Evolutionary conservation across 2,888 invertebrate genomes (phyloP).

Genomic region (Ormyrus labotus): DNA sequence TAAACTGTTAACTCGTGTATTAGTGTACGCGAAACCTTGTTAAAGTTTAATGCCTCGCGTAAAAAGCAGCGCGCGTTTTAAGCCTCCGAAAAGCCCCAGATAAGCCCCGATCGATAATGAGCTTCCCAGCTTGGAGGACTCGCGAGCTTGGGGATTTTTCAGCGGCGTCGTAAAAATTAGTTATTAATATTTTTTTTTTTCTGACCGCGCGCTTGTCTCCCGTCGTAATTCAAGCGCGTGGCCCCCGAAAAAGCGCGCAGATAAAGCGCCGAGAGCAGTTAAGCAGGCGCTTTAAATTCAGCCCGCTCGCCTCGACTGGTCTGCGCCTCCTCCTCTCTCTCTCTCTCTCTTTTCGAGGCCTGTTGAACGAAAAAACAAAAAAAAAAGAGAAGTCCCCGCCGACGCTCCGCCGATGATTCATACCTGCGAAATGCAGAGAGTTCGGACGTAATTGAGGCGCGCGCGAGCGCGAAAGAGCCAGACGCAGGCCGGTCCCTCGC

Average conservation of each 20-base stretch:
- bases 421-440: slow-evolving; percentile 34
- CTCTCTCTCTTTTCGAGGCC: neutral
- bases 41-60: too few species aligned
- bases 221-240: slow-evolving; percentile 13
- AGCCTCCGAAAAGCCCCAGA: neutral
- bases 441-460: slow-evolving; percentile 41
- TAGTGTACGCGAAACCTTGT: too few species aligned
- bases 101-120: slow-evolving; percentile 21
- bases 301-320: slow-evolving; percentile 33
- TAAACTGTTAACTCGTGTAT: too few species aligned
- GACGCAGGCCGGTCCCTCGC: neutral
- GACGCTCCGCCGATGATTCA: slow-evolving; percentile 50
- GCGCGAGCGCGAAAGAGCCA: neutral
- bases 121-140: neutral
- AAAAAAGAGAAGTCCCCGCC: slow-evolving; percentile 2
- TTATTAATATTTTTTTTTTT: slow-evolving; percentile 46
- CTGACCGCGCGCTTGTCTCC: neutral
- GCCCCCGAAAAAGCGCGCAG: slow-evolving; percentile 15
- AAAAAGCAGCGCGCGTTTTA: too few species aligned
- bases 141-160: slow-evolving; percentile 4
- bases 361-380: neutral
- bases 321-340: neutral
- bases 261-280: neutral
- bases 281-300: slow-evolving; percentile 55
- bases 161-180: slow-evolving; percentile 42